A percentile compares a stretch with the other conserved stretches of the same genome.
Evolutionary conservation across 2,113 vertebrate species (phyloP).

Genomic region (Hippocampus comes): DNA sequence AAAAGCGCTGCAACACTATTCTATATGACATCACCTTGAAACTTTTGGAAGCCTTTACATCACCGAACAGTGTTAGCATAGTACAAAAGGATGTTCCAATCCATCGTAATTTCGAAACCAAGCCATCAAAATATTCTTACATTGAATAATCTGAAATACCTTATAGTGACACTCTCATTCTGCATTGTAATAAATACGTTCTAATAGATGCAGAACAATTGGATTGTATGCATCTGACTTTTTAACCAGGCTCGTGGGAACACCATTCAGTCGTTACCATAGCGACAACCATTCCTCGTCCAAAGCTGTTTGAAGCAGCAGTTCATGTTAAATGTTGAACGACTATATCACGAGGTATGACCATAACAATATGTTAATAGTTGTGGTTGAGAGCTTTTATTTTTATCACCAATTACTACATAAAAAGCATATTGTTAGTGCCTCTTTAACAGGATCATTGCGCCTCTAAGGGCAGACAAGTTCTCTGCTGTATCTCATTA

Average conservation of each 20-base stretch:
- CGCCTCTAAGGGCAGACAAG: not conserved
- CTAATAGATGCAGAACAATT: not conserved
- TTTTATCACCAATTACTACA: no score
- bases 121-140: not conserved
- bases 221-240: not conserved
- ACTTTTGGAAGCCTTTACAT: not conserved
- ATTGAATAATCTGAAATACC: not conserved
- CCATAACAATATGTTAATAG: not conserved
- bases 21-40: not conserved
- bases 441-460: not conserved
- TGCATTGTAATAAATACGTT: not conserved
- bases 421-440: not conserved
- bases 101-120: not conserved
- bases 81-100: not conserved
- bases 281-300: constrained; percentile 30
- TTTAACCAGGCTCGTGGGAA: constrained; percentile 7
- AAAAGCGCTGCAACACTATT: not conserved
- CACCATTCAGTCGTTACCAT: constrained; percentile 39
- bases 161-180: no score
- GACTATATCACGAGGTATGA: not conserved
- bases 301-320: not conserved
- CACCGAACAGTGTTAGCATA: not conserved
- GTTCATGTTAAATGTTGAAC: not conserved
- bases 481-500: not conserved
- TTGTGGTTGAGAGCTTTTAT: not conserved